Conservation (phyloP, 2,888 invertebrate species). For the Nasonovia ribisnigri region DNA sequence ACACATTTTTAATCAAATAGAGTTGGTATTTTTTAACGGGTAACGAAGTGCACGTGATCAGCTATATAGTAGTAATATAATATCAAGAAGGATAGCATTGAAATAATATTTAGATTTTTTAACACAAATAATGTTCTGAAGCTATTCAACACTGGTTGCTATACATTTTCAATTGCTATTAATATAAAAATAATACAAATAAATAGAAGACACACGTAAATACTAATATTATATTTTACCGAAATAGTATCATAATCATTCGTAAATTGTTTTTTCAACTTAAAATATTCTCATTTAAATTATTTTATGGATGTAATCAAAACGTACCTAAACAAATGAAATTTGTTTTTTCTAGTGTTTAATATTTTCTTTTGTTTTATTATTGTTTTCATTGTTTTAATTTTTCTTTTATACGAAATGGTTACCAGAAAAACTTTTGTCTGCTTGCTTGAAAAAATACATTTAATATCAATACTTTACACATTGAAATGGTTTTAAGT, state of each 20-base stretch:
- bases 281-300: slow-evolving; percentile 20
- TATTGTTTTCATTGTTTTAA: not conserved
- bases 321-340: not conserved
- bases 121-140: not conserved
- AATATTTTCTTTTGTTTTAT: slow-evolving; percentile 21
- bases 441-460: not conserved
- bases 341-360: not conserved
- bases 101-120: not conserved
- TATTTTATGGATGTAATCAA: not conserved
- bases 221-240: not conserved
- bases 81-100: no score
- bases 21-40: no score
- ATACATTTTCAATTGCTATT: not conserved
- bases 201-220: not conserved
- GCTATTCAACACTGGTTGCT: not conserved
- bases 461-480: not conserved
- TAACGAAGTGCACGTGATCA: no score
- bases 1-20: no score
- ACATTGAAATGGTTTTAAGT: not conserved
- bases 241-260: not conserved
- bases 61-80: no score
- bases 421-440: not conserved
- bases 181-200: not conserved
- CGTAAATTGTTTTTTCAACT: not conserved
- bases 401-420: not conserved